phyloP scores from a whole-genome alignment of 2,113 vertebrate genomes.

The Eubucco bourcierii region DNA sequence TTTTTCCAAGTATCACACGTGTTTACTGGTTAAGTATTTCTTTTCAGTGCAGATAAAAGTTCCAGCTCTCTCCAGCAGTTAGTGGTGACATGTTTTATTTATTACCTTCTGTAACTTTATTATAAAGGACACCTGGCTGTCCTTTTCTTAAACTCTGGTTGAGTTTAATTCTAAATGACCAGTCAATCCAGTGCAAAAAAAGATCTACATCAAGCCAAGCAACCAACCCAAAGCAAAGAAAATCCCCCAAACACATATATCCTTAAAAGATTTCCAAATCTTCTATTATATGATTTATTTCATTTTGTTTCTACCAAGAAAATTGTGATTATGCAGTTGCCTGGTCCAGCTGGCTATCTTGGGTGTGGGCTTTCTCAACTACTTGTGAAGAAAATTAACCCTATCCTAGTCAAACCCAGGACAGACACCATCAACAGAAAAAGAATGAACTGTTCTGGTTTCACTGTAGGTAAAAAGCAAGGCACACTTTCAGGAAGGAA shows the following conservation, averaged over 20 bases:
- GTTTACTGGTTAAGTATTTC: constrained; percentile 39
- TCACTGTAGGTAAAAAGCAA: not conserved
- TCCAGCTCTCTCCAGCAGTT: constrained; percentile 35
- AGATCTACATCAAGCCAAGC: not conserved
- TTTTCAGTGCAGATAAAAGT: constrained; percentile 47
- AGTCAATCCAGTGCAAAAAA: not conserved
- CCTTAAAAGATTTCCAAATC: not conserved
- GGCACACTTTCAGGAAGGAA: not conserved
- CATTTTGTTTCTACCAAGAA: not conserved
- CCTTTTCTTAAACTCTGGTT: constrained; percentile 26
- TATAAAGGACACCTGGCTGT: constrained; percentile 10
- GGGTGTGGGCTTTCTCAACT: too few relatives aligned
- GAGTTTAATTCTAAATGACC: not conserved
- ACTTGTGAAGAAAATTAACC: too few relatives aligned
- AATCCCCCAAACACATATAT: not conserved
- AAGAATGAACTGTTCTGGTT: not conserved
- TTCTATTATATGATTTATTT: not conserved
- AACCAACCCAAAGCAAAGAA: not conserved
- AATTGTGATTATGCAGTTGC: not conserved
- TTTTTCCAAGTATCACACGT: not conserved
- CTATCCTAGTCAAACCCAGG: too few relatives aligned
- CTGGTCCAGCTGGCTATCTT: too few relatives aligned
- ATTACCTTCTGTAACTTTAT: constrained; percentile 37
- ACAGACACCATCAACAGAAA: not conserved
- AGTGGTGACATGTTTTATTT: constrained; percentile 62